These are phyloP conservation scores for Phenganax subtilis DNA, from an alignment of 92 coral and sea anemone species.

Conservation along the genomic window DNA sequence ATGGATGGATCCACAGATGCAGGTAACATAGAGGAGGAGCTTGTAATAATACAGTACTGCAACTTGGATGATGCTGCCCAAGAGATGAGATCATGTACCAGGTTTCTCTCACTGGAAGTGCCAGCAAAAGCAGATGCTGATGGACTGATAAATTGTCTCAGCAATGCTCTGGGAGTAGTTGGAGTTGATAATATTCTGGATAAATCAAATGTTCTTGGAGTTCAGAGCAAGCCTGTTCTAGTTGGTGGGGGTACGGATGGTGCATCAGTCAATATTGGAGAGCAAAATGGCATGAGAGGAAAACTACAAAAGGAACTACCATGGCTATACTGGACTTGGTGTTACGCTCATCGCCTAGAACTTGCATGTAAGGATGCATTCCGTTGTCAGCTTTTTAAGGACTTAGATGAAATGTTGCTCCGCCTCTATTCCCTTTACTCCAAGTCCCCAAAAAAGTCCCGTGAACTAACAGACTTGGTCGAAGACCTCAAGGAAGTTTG, in stretches of 20 bases:
- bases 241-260: conserved; percentile 6
- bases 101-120: too few relatives aligned
- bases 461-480: conserved; percentile 29
- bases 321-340: background rate
- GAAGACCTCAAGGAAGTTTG: conserved; percentile 29
- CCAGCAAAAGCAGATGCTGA: too few relatives aligned
- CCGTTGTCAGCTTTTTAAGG: background rate
- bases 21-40: conserved; percentile 28
- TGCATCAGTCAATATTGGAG: background rate
- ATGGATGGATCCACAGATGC: too few relatives aligned
- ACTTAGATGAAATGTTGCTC: conserved; percentile 11
- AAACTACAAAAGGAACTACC: background rate
- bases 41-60: background rate
- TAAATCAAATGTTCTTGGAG: too few relatives aligned
- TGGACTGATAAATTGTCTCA: too few relatives aligned
- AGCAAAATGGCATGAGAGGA: conserved; percentile 1
- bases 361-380: conserved; percentile 23
- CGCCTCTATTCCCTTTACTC: conserved; percentile 19
- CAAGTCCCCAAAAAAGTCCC: conserved; percentile 13
- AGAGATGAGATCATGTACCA: too few relatives aligned
- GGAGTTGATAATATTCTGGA: too few relatives aligned
- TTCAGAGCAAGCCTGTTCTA: too few relatives aligned
- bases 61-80: too few relatives aligned
- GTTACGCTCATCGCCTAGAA: conserved; percentile 1
- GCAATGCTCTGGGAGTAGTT: too few relatives aligned